phyloP scores from a whole-genome alignment of 2,113 vertebrate genomes.

The Lamprotornis superbus region DNA sequence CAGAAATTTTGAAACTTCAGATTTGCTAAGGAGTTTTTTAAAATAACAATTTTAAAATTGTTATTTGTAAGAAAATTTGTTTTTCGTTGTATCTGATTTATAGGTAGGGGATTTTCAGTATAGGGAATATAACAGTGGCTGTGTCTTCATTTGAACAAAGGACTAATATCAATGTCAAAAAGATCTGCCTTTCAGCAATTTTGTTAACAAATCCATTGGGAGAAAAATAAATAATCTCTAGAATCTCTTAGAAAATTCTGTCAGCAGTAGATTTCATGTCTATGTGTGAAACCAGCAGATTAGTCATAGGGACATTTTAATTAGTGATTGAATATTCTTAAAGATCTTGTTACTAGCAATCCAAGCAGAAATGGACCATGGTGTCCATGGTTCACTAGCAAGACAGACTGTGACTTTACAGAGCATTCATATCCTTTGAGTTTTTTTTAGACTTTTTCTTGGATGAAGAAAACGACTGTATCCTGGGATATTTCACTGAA shows the following conservation, averaged over 20 bases:
- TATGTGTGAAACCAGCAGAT: neutral
- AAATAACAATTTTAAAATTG: neutral
- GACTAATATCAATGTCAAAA: neutral
- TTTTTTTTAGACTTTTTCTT: neutral
- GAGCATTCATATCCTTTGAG: neutral
- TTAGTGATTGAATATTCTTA: neutral
- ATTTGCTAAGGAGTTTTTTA: neutral
- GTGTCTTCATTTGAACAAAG: neutral
- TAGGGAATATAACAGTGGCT: neutral
- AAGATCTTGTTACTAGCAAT: neutral
- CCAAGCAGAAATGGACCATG: neutral
- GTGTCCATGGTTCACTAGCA: neutral
- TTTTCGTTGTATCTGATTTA: neutral
- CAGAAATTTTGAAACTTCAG: neutral
- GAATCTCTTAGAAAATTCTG: neutral
- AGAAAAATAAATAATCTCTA: neutral
- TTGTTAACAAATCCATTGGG: neutral
- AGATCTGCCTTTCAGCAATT: neutral
- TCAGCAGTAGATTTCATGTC: neutral
- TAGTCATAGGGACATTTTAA: neutral
- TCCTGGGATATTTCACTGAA: neutral
- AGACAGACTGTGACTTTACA: neutral
- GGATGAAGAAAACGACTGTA: accelerated
- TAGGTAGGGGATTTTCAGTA: neutral
- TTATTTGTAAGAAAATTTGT: neutral